Evolutionary conservation across 2,113 vertebrate genomes (phyloP).

Genomic region (Campylomormyrus tamandua): DNA sequence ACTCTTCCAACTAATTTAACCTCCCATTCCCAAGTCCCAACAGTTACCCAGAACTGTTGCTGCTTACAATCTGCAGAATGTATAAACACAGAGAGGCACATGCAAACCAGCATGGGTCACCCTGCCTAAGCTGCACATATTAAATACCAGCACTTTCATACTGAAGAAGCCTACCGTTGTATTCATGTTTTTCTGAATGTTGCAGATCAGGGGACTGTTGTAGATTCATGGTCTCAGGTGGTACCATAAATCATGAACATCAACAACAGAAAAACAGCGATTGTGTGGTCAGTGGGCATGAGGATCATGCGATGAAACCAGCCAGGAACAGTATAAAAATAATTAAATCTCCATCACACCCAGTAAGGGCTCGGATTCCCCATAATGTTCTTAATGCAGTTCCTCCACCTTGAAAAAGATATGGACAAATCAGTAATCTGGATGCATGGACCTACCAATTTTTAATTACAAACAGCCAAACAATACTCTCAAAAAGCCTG

Average conservation of each 20-base stretch:
- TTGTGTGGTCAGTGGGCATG: neutral
- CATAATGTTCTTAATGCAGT: neutral
- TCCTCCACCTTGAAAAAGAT: neutral
- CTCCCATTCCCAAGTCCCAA: conserved; percentile 39
- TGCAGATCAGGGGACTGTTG: neutral
- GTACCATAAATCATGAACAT: neutral
- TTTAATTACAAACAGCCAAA: too few relatives aligned
- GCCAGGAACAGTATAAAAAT: neutral
- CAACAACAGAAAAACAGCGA: neutral
- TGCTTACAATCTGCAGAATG: conserved; percentile 22
- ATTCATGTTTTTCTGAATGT: neutral
- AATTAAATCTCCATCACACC: neutral
- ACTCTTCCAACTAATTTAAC: conserved; percentile 56
- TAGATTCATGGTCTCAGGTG: neutral
- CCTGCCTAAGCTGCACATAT: neutral
- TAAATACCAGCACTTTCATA: neutral
- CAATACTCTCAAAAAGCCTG: too few relatives aligned
- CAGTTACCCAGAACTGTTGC: conserved; percentile 40
- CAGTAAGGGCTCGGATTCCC: neutral
- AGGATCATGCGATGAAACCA: neutral
- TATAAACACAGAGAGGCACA: neutral
- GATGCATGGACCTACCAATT: too few relatives aligned
- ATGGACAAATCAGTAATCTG: too few relatives aligned
- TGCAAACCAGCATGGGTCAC: neutral
- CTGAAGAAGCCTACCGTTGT: neutral